These are phyloP conservation scores for Drosophila athabasca DNA, from an alignment of 1,140 invertebrate genomes.

Conservation along the genomic window DNA sequence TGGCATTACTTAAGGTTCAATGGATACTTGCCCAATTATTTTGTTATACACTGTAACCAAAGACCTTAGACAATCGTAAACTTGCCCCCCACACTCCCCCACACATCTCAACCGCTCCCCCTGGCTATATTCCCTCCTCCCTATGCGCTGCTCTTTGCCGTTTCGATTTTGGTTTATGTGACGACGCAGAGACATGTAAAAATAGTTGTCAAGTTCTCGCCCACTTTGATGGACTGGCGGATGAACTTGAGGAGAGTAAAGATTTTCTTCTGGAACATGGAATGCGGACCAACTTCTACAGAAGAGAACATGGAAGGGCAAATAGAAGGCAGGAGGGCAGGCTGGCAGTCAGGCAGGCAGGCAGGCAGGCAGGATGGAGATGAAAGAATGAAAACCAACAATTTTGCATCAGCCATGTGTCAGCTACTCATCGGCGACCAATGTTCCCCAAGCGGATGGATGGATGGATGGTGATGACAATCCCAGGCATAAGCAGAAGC, in stretches of 20 bases:
- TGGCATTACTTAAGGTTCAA: no score
- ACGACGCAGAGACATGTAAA: conserved; percentile 10
- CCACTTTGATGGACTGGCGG: conserved; percentile 5
- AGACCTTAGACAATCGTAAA: no score
- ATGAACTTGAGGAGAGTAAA: conserved; percentile 3
- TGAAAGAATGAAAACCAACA: no score
- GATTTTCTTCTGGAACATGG: conserved; percentile 1
- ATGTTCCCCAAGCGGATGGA: conserved; percentile 5
- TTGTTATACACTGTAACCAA: no score
- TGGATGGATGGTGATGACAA: conserved; percentile 16
- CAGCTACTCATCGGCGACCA: no score
- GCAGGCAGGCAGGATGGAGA: no score
- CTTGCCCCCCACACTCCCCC: no score
- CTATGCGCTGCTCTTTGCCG: not conserved
- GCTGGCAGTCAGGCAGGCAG: no score
- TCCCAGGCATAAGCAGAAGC: conserved; percentile 3
- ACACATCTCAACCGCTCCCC: no score
- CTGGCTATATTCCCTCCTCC: no score
- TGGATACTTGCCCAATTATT: no score
- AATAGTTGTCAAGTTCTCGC: conserved; percentile 17
- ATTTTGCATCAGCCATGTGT: no score
- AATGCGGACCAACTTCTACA: conserved; percentile 5
- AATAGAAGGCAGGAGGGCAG: not conserved
- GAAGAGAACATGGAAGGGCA: not conserved
- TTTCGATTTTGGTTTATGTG: conserved; percentile 29